phyloP scores from a whole-genome alignment of 2,797 vertebrate genomes.

The Synanceia verrucosa region DNA sequence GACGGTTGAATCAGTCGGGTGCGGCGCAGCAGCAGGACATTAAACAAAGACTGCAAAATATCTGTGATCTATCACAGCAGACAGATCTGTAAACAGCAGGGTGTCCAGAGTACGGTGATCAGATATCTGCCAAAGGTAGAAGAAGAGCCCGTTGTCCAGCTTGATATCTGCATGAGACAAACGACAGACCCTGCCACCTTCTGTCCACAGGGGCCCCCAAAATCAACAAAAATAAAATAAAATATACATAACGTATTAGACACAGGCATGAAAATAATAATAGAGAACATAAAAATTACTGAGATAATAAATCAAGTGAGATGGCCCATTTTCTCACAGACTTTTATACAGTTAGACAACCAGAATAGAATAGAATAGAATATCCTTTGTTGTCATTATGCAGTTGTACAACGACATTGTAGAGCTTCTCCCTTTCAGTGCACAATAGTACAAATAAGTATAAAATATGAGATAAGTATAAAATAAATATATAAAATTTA shows the following conservation, averaged over 20 bases:
- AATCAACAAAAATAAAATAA: no score
- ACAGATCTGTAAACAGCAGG: conserved; percentile 9
- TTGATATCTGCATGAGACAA: no score
- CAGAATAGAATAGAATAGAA: no score
- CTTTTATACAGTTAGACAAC: not conserved
- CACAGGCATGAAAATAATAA: not conserved
- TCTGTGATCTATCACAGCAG: conserved; percentile 12
- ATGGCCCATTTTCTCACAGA: not conserved
- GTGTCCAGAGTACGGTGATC: not conserved
- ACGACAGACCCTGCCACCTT: not conserved
- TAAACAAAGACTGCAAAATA: not conserved
- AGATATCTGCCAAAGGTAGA: not conserved
- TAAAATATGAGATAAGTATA: no score
- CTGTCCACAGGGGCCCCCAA: no score
- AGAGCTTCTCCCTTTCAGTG: no score
- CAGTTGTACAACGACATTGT: no score
- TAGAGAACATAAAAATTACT: not conserved
- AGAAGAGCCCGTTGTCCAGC: no score
- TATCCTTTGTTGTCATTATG: no score
- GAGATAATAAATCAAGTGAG: not conserved
- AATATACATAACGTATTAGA: no score
- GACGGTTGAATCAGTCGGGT: conserved; percentile 24
- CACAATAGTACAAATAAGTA: no score
- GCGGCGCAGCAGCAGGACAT: not conserved
- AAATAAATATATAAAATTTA: no score